A percentile compares a stretch with the other conserved stretches of the same genome.
These are phyloP conservation scores for Leptura quadrifasciata DNA, from an alignment of 2,888 invertebrate species.

Conservation along the genomic window DNA sequence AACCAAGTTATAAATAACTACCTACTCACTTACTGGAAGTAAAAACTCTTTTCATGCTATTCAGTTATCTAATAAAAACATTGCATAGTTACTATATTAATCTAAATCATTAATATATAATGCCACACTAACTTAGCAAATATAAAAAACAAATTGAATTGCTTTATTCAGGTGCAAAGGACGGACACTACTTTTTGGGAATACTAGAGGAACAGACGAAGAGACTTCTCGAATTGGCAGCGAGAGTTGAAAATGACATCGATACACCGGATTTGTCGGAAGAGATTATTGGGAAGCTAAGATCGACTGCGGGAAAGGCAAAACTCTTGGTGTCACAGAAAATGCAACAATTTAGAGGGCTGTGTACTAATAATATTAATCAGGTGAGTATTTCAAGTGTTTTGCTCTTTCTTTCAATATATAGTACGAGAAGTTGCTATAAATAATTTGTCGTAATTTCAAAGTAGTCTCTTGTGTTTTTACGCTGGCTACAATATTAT, in stretches of 20 bases:
- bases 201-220: constrained; percentile 85
- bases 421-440: no score
- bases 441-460: no score
- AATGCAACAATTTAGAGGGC: constrained; percentile 95
- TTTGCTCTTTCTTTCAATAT: background rate
- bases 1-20: no score
- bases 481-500: no score
- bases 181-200: constrained; percentile 87
- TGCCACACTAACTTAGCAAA: no score
- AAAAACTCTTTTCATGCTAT: no score
- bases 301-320: constrained; percentile 94
- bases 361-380: constrained; percentile 72
- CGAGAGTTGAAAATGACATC: constrained; percentile 82
- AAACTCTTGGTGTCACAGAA: constrained; percentile 92
- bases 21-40: no score
- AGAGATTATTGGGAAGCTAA: constrained; percentile 88
- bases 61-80: no score
- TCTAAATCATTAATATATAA: no score
- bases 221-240: constrained; percentile 81
- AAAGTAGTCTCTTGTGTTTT: no score
- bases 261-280: constrained; percentile 80
- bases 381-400: constrained; percentile 62
- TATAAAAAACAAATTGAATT: background rate
- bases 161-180: constrained; percentile 75
- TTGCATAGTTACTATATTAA: no score